Evolutionary conservation across 2,888 invertebrate genomes (phyloP).

Genomic region (Capitulum mitella): DNA sequence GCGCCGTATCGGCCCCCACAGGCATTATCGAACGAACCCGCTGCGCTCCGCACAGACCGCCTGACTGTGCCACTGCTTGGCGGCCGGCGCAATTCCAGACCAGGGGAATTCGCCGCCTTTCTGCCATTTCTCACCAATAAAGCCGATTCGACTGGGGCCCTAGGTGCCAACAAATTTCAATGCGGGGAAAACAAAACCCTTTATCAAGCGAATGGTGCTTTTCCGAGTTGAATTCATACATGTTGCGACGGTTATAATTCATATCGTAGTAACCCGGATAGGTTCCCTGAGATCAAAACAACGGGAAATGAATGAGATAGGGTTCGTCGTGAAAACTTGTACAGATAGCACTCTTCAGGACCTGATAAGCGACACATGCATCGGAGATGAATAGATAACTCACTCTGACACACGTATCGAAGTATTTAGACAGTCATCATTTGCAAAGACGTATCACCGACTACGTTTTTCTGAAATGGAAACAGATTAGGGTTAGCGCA

Average conservation of each 20-base stretch:
- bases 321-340: background rate
- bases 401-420: too few relatives aligned
- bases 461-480: too few relatives aligned
- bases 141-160: background rate
- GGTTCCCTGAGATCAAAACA: background rate
- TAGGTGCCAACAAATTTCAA: background rate
- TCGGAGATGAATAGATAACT: background rate
- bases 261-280: background rate
- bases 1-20: too few relatives aligned
- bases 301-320: background rate
- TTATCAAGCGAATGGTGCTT: slow-evolving; percentile 11
- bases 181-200: slow-evolving; percentile 15
- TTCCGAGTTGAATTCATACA: slow-evolving; percentile 10
- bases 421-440: too few relatives aligned
- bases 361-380: background rate
- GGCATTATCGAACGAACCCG: too few relatives aligned
- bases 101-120: background rate
- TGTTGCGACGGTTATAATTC: background rate
- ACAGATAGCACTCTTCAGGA: background rate
- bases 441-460: too few relatives aligned
- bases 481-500: too few relatives aligned
- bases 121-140: background rate
- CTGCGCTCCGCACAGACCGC: too few relatives aligned
- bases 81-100: too few relatives aligned
- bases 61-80: too few relatives aligned